These are phyloP conservation scores for Pluvianellus socialis DNA, from an alignment of 2,113 vertebrate species.

Conservation along the genomic window DNA sequence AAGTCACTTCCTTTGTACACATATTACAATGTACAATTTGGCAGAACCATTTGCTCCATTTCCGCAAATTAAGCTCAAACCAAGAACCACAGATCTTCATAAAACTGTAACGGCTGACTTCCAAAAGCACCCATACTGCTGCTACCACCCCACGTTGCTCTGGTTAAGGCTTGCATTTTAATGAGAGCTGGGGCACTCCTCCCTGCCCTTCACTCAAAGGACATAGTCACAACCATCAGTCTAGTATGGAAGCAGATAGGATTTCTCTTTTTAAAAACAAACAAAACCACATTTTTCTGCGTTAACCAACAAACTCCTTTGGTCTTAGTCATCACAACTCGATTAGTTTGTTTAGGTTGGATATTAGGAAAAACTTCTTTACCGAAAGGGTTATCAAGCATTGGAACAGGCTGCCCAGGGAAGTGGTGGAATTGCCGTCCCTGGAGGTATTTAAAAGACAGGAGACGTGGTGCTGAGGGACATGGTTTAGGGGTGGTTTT, in stretches of 20 bases:
- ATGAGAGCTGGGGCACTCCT: background rate
- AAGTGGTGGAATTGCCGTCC: too few species aligned
- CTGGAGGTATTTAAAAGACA: too few species aligned
- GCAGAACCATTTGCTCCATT: background rate
- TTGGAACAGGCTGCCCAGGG: too few species aligned
- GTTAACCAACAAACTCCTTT: background rate
- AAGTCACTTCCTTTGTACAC: background rate
- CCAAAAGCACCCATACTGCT: background rate
- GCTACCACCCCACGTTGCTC: fast-evolving
- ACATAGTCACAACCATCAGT: background rate
- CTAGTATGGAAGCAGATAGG: background rate
- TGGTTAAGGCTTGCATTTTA: background rate
- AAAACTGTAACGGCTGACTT: background rate
- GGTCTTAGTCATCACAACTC: background rate
- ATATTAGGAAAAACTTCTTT: too few species aligned
- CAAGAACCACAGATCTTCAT: background rate
- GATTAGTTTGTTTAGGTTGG: background rate
- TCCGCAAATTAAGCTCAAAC: background rate
- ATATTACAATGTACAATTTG: background rate
- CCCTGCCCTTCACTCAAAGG: background rate
- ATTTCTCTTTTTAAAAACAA: background rate
- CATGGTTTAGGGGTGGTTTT: too few species aligned
- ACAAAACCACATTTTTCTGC: background rate
- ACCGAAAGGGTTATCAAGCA: too few species aligned
- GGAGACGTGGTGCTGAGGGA: too few species aligned